Base-by-base conservation (phyloP, 2,888 invertebrate species). In the Dromius quadrimaculatus region DNA sequence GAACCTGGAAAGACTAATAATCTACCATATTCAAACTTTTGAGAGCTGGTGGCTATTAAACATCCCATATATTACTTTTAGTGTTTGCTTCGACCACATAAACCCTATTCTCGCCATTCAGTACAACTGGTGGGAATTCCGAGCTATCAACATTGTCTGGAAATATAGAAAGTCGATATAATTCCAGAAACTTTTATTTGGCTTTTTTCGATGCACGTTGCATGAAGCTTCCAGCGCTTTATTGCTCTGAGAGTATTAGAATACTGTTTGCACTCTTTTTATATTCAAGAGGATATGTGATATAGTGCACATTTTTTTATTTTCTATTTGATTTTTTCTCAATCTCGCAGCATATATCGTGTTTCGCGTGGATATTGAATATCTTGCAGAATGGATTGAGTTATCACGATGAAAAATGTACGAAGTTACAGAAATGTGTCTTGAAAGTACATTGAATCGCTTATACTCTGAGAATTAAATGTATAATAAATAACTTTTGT, bases 71-170 rank as follows among this genome's bases (percentile, higher is more conserved):
- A 41, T 41, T 17, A 15, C 41, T 11, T 15, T 13, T 41, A 41
- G 41, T 41, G 41, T 41, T 41, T 41, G 41, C 15, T 41, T 3
- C 3, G 15, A 41, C 41, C 41, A 41, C 15, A 41, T 17, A 41
- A 41, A 13, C 41, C 15, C 41, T 5, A 13, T 8, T 28, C 8
- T 15, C 5, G n/a, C 50, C 28, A 54, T 54, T 54, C 28, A 54
- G 13, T 15, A 1, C 32, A 54, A 28, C 28, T 28, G 50, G 11
- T 28, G 50, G 50, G 28, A 54, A 54, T 54, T 15, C 50, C 41
- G 15, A 54, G 28, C 23, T 54, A 28, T 41, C 23, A 28, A 15
- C 50, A 54, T 54, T 54, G 50, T 54, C 28, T 15, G 28, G 28
- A 28, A 6, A 28, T 28, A 3, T 28, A 23, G 28, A 43, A 5